Base-by-base conservation (phyloP, 2,888 invertebrate species). In the Rhingia rostrata region DNA sequence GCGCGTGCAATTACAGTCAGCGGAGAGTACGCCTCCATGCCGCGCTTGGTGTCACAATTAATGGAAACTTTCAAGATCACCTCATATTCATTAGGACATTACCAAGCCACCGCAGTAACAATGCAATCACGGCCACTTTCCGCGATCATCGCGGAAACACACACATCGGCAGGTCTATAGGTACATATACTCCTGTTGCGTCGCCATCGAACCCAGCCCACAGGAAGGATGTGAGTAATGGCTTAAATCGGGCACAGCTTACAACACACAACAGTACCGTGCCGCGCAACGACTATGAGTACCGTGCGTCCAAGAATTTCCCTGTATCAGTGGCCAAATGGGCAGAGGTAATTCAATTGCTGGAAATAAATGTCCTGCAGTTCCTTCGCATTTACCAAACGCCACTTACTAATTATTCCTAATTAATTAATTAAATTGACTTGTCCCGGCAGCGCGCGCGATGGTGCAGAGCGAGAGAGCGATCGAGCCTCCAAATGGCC, bases 341-440 rank as follows among this genome's bases (percentile, higher is more conserved):
- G 64, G 51, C 58, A 64, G 58, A 84, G 80, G 80, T 84, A 84
- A 84, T 84, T 84, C 80, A 84, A 80, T 84, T 79, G 80, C 67
- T 74, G 54, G 58, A 80, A 74, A 84, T 80, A 80, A 84, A 84
- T 84, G 83, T 80, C 80, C 83, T 80, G 74, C 80, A 69, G 83
- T 84, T 80, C 69, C 53, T 69, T 74, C 74, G 74, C 83, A 84
- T 84, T 80, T 84, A 84, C 83, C 83, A 84, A 84, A 84, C 83
- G 83, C 83, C 83, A 84, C 80, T 84, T 84, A 84, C 83, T 84
- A 80, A 84, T 84, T 84, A 84, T 84, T 84, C 83, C 80, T 80
- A 84, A 84, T 84, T 84, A 84, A 84, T 84, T 84, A 84, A 84
- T 84, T 84, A 84, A 84, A 84, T 84, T 84, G 83, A 84, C 83